A percentile compares a stretch with the other conserved stretches of the same genome.
Conservation (phyloP, 2,888 invertebrate genomes). For the Tiliacea citrago region DNA sequence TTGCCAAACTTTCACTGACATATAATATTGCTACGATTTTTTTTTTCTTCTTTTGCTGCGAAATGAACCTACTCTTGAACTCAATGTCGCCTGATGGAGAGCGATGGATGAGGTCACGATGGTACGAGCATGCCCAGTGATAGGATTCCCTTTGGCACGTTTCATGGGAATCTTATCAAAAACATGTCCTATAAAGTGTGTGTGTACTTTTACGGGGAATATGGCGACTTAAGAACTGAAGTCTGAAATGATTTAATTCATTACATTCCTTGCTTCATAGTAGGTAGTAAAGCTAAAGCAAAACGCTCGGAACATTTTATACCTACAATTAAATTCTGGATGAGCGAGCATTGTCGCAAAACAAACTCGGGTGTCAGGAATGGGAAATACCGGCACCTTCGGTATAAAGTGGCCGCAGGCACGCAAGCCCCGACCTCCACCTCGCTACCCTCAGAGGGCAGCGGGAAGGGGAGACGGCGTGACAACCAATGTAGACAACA, state of each 20-base stretch:
- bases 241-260: constrained; percentile 14
- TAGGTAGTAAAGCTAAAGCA: constrained; percentile 19
- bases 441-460: background rate
- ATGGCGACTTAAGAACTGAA: background rate
- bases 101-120: no score
- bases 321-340: constrained; percentile 51
- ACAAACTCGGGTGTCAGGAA: constrained; percentile 64
- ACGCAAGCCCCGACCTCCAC: constrained; percentile 62
- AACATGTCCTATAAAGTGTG: background rate
- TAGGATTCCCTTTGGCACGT: background rate
- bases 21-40: no score
- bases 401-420: constrained; percentile 64
- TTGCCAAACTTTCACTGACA: background rate
- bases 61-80: background rate
- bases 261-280: constrained; percentile 16
- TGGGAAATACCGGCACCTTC: constrained; percentile 66
- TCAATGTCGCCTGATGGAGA: background rate
- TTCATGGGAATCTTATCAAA: background rate
- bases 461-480: background rate
- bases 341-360: constrained; percentile 58
- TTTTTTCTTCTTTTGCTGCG: no score
- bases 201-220: background rate
- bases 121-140: background rate
- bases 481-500: constrained; percentile 20
- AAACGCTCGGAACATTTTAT: constrained; percentile 31